Conservation (phyloP, 2,113 vertebrate species). For the Romanogobio albipinnatus region DNA sequence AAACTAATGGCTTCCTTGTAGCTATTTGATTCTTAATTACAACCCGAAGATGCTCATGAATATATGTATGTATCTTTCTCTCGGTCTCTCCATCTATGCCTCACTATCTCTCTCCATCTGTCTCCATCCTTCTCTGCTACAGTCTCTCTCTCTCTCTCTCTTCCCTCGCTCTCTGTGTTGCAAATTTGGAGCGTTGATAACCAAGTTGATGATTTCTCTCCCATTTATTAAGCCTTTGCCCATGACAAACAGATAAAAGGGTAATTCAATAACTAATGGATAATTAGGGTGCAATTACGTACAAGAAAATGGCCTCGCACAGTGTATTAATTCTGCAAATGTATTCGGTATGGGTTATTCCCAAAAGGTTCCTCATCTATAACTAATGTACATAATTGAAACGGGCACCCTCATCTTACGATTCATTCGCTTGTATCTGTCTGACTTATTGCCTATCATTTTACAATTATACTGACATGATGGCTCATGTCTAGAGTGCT, state of each 20-base stretch:
- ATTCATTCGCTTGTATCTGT: constrained; percentile 70
- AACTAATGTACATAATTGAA: constrained; percentile 75
- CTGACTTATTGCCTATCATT: constrained; percentile 71
- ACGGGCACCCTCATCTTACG: constrained; percentile 75
- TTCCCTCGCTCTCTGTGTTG: constrained; percentile 47
- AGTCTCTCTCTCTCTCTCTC: constrained; percentile 25
- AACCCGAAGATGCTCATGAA: constrained; percentile 49
- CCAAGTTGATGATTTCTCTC: constrained; percentile 73
- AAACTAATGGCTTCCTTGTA: constrained; percentile 56
- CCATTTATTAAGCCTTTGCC: constrained; percentile 72
- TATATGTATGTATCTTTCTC: constrained; percentile 59
- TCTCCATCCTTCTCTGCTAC: constrained; percentile 28
- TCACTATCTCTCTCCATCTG: constrained; percentile 41
- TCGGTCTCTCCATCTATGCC: constrained; percentile 25
- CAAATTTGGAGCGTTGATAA: constrained; percentile 71
- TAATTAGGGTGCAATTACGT: constrained; percentile 81
- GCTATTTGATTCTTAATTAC: constrained; percentile 53
- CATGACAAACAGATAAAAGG: constrained; percentile 79
- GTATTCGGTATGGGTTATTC: constrained; percentile 70
- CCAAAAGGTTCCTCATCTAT: constrained; percentile 73
- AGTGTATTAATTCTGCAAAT: constrained; percentile 74
- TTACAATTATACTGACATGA: constrained; percentile 68
- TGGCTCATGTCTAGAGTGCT: not conserved
- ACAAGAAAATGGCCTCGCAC: constrained; percentile 71
- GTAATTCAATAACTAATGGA: constrained; percentile 81